A percentile compares a stretch with the other conserved stretches of the same genome.
Conservation (phyloP, 37 sponge, comb jelly and placozoan genomes). For the Chondrilla cf. caribensis region DNA sequence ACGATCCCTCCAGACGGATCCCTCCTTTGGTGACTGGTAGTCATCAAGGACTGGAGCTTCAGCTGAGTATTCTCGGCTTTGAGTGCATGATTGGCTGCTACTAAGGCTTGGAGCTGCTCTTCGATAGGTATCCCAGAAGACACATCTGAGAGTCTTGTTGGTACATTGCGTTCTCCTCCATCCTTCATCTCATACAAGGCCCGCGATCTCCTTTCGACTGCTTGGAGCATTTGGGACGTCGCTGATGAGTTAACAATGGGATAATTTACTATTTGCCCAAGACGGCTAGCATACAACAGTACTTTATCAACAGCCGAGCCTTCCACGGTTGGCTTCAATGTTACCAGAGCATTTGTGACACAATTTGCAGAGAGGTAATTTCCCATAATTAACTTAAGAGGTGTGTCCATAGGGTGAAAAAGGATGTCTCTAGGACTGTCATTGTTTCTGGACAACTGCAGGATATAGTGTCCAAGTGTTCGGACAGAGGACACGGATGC, state of each 20-base stretch:
- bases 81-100: neutral
- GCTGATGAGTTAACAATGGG: constrained; percentile 26
- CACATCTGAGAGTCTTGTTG: neutral
- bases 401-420: neutral
- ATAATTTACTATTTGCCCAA: constrained; percentile 16
- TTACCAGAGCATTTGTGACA: constrained; percentile 4
- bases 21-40: neutral
- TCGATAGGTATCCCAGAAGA: too few relatives aligned
- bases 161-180: neutral
- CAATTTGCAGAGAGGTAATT: constrained; percentile 15
- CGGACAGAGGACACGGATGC: constrained; percentile 29
- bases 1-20: neutral
- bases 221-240: neutral
- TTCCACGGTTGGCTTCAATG: neutral
- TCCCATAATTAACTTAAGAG: constrained; percentile 13
- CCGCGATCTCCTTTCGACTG: neutral
- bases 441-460: neutral
- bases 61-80: constrained; percentile 7
- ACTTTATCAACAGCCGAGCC: neutral
- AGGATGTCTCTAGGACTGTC: neutral
- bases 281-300: neutral
- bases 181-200: neutral
- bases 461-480: neutral
- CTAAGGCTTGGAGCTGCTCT: neutral
- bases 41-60: constrained; percentile 3